Conservation (phyloP, 2,113 vertebrate species). For the Gallinago paraguaiae region DNA sequence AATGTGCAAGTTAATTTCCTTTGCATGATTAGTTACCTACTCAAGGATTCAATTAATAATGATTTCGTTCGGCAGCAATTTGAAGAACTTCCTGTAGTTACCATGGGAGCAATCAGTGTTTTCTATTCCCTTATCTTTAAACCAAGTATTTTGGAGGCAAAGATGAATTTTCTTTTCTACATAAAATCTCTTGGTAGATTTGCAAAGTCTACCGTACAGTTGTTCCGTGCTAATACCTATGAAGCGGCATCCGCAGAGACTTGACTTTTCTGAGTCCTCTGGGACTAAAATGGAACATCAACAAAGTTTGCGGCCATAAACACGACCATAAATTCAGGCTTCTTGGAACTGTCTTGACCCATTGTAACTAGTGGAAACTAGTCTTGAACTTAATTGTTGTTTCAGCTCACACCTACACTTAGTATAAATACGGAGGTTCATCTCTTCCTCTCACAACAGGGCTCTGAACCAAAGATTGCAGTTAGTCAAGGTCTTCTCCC, state of each 20-base stretch:
- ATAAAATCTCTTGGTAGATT: not conserved
- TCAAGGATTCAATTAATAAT: not conserved
- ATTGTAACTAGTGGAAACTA: constrained; percentile 30
- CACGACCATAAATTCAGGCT: constrained; percentile 66
- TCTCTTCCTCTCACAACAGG: constrained; percentile 51
- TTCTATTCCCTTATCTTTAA: constrained; percentile 46
- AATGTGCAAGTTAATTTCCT: not conserved
- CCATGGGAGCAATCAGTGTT: constrained; percentile 61
- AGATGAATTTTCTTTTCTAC: constrained; percentile 52
- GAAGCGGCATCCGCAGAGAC: constrained; percentile 64
- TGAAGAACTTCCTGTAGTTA: constrained; percentile 49
- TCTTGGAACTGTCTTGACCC: constrained; percentile 43
- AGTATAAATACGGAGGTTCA: constrained; percentile 62
- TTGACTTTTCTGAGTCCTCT: constrained; percentile 43
- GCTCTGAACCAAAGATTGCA: constrained; percentile 15
- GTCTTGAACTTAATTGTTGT: constrained; percentile 65
- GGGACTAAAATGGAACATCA: constrained; percentile 68
- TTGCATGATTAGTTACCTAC: not conserved
- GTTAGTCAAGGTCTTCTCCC: not conserved
- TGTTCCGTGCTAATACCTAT: constrained; percentile 46
- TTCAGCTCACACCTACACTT: constrained; percentile 36
- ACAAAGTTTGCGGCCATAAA: constrained; percentile 55
- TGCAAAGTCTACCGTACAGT: not conserved
- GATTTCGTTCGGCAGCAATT: not conserved
- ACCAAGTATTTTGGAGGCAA: not conserved